Base-by-base conservation (phyloP, 2,113 vertebrate species). In the Lates calcarifer region DNA sequence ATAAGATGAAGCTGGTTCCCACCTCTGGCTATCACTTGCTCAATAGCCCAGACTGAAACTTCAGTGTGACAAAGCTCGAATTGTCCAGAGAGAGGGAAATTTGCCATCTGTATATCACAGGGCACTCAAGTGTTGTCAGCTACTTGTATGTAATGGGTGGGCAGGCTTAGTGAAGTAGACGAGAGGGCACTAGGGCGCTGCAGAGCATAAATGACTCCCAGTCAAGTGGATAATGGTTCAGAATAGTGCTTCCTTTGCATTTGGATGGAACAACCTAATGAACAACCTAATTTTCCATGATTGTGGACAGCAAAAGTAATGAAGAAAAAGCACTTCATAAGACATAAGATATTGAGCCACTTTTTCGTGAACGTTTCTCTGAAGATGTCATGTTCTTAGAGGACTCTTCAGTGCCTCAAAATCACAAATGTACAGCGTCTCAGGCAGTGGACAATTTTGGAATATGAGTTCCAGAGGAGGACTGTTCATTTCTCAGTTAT, bases 221-320 rank as follows among this genome's bases (percentile, higher is more conserved):
- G 70, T 92, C 84, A 79, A 90, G 90, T 77, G 77, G 84, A 85
- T 90, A 91, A 89, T 87, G 72, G 75, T 35, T 71, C 74, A 74
- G 77, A 61, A 62, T 49, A 57, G 75, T 51, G 79, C 49, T 29
- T 81, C 56, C 60, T 86, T 81, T 89, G 55, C 68, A 72, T 85
- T 60, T 74, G 62, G 73, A 73, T 70, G 22, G 37, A 56, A 31
- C 4, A 5, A 57, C 53, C 84, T 82, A 10, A 67, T 74, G 37
- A 56, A 31, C 4, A 5, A 57, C 53, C 84, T 82, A 10, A 67
- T 74, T 69, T 78, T 28, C 13, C 51, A 58, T 57, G 17, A 29
- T 39, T 49, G 57, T 73, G 64, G 39, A 43, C 68, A 29, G 39
- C 60, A 43, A 15, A 6, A 56, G 18, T 20, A 41, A 15, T 12